Percentiles rank a stretch among this genome's conserved stretches.
Evolutionary conservation across 2,888 invertebrate species (phyloP).

Genomic region (Ennomos erosarius): DNA sequence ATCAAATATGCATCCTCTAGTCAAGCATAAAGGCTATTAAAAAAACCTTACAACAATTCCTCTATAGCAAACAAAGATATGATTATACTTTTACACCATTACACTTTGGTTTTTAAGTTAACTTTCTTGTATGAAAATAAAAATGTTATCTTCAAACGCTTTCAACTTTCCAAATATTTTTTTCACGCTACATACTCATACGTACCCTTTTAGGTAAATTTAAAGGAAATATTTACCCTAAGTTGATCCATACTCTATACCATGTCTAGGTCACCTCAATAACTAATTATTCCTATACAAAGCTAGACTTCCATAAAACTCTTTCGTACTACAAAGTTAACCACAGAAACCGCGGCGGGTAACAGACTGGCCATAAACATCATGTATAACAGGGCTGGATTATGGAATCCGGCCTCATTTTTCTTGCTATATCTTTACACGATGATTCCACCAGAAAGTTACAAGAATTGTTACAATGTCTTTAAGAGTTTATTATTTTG

Average conservation of each 20-base stretch:
- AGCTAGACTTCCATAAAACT: conserved; percentile 28
- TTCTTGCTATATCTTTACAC: not conserved
- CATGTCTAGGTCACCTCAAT: conserved; percentile 20
- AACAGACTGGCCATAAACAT: conserved; percentile 26
- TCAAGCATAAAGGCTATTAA: too few relatives aligned
- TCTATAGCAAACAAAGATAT: too few relatives aligned
- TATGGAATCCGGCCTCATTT: conserved; percentile 15
- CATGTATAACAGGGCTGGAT: conserved; percentile 25
- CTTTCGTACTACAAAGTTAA: conserved; percentile 38
- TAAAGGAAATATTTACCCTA: conserved; percentile 13
- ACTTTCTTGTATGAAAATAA: too few relatives aligned
- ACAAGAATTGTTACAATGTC: conserved; percentile 4
- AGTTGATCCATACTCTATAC: conserved; percentile 6
- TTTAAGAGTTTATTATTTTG: conserved; percentile 13
- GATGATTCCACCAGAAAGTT: too few relatives aligned
- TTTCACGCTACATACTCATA: not conserved
- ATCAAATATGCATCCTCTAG: too few relatives aligned
- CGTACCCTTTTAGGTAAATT: not conserved
- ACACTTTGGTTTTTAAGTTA: too few relatives aligned
- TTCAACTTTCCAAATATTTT: not conserved
- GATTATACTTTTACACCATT: too few relatives aligned
- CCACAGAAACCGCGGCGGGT: conserved; percentile 26
- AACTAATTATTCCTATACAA: not conserved
- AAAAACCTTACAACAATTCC: too few relatives aligned
- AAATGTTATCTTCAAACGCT: too few relatives aligned